Base-by-base conservation (phyloP, 2,888 invertebrate genomes). In the Chirona hameri region DNA sequence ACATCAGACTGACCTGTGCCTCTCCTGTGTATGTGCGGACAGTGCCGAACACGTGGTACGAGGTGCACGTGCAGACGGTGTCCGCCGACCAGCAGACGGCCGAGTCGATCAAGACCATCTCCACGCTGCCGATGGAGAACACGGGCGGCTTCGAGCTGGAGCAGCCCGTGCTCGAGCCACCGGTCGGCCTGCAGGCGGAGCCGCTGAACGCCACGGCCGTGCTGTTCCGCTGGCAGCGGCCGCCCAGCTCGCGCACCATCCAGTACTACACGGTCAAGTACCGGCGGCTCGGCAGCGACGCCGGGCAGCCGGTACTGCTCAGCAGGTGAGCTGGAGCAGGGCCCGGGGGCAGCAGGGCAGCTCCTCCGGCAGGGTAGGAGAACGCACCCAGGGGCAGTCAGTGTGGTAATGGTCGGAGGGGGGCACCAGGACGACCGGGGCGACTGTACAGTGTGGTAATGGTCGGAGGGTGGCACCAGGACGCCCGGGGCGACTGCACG, bases 191-290 rank as follows among this genome's bases (percentile, higher is more conserved):
- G 81, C 90, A 90, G 86, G 91, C 90, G 72, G 87, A 88, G 83
- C 89, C 90, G 52, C 85, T 89, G 80, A 90, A 90, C 80, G 87
- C 91, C 21, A 89, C 88, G 82, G 88, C 89, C 76, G 89, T 92
- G 84, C 89, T 89, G 85, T 86, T 92, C 82, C 88, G 89, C 0
- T 92, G 92, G 92, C 87, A 48, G 86, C 88, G 81, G 86, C 88
- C 31, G 83, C 81, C 24, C 79, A 83, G 60, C 80, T 84, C 72
- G 83, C 84, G 84, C 85, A 86, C 86, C 83, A 87, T 88, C 81
- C 88, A 88, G 85, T 89, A 87, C 86, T 91, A 89, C 85, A 89
- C 89, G 84, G 87, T 91, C 82, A 91, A 91, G 86, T 91, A 90
- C 86, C 87, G 89, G 81, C 87, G 88, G 79, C 89, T 90, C 31